phyloP scores from a whole-genome alignment of 2,888 invertebrate species.

The Trilocha varians region DNA sequence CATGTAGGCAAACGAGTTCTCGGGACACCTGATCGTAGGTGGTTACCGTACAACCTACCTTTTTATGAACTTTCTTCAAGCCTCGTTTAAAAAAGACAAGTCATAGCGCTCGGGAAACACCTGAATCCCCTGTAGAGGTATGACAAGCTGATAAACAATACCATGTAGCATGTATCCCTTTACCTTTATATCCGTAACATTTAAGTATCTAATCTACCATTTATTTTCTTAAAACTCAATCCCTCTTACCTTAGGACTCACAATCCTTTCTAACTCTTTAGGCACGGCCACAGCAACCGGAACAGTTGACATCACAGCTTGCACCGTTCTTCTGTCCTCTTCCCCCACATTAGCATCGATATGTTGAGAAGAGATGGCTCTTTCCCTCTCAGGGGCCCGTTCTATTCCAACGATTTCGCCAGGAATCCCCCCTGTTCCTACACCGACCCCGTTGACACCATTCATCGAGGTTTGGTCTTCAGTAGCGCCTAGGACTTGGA shows the following conservation, averaged over 20 bases:
- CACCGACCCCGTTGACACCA: conserved; percentile 73
- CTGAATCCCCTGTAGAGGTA: too few species aligned
- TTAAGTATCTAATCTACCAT: too few species aligned
- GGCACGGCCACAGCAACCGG: conserved; percentile 16
- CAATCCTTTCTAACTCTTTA: conserved; percentile 26
- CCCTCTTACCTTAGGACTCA: conserved; percentile 38
- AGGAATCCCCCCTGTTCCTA: conserved; percentile 75
- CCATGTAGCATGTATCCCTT: too few species aligned
- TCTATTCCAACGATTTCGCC: conserved; percentile 76
- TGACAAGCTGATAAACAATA: too few species aligned
- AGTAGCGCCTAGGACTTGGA: conserved; percentile 81
- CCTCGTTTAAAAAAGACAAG: too few species aligned
- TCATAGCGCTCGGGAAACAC: too few species aligned
- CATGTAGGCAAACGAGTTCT: too few species aligned
- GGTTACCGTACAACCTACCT: too few species aligned
- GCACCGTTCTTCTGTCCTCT: background rate
- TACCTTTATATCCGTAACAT: too few species aligned
- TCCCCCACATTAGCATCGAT: conserved; percentile 12
- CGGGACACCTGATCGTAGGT: too few species aligned
- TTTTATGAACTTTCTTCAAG: too few species aligned
- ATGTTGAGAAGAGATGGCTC: conserved; percentile 8
- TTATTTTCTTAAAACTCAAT: background rate
- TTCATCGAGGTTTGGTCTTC: conserved; percentile 77
- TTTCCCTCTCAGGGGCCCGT: conserved; percentile 55
- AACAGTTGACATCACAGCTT: conserved; percentile 6